Evolutionary conservation across 2,797 vertebrate genomes (phyloP).

Genomic region (Enoplosus armatus): DNA sequence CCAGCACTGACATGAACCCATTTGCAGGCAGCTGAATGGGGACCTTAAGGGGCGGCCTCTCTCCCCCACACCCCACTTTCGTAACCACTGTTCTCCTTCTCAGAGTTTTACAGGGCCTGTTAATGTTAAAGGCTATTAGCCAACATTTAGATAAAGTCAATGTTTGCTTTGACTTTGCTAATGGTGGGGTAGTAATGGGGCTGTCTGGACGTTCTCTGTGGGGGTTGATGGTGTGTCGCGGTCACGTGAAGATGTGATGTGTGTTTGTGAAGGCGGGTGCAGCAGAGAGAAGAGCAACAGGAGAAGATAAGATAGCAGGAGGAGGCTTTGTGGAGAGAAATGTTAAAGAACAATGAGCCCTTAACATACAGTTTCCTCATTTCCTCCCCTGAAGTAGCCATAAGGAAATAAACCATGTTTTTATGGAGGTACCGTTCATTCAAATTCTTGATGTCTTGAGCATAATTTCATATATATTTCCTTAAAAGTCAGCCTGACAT

Average conservation of each 20-base stretch:
- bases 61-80: background rate
- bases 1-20: slow-evolving; percentile 2
- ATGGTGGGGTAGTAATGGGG: slow-evolving; percentile 67
- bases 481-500: background rate
- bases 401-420: background rate
- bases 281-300: slow-evolving; percentile 20
- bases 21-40: slow-evolving; percentile 1
- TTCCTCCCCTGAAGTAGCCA: background rate
- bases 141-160: slow-evolving; percentile 78
- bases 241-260: slow-evolving; percentile 42
- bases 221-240: slow-evolving; percentile 52
- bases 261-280: slow-evolving; percentile 52
- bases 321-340: slow-evolving; percentile 29
- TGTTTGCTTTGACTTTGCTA: slow-evolving; percentile 79
- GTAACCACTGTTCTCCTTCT: slow-evolving; percentile 19
- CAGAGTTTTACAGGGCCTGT: slow-evolving; percentile 68
- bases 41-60: background rate
- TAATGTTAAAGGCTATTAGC: slow-evolving; percentile 74
- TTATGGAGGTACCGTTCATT: background rate
- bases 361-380: background rate
- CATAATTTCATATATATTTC: background rate
- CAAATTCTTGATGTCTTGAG: background rate
- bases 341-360: background rate
- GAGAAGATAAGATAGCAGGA: slow-evolving; percentile 47
- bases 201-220: slow-evolving; percentile 65